Percentiles rank a stretch among this genome's conserved stretches.
phyloP scores from a whole-genome alignment of 37 sponge, comb jelly and placozoan species.

The Spongilla lacustris region DNA sequence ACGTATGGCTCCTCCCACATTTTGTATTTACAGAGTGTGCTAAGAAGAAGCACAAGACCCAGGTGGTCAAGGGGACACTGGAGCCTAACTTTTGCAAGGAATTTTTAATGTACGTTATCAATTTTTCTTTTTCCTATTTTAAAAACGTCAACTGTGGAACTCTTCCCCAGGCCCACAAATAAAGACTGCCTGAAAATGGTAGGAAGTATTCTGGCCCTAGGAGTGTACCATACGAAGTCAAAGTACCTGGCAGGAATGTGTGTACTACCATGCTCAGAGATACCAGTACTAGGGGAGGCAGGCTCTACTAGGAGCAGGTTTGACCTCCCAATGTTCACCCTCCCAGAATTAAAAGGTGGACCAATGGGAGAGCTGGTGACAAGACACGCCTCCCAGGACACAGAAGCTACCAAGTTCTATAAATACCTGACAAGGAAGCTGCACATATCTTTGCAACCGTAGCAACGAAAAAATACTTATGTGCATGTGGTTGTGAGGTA shows the following conservation, averaged over 20 bases:
- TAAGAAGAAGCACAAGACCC: slow-evolving; percentile 35
- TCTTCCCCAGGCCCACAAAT: background rate
- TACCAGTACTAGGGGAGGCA: background rate
- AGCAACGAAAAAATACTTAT: background rate
- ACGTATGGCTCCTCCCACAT: slow-evolving; percentile 18
- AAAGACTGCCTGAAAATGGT: background rate
- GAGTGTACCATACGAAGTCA: background rate
- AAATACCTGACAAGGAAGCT: background rate
- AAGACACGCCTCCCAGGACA: background rate
- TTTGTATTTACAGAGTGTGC: slow-evolving; percentile 10
- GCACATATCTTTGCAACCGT: background rate
- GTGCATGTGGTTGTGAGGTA: background rate
- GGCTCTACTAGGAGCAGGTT: background rate
- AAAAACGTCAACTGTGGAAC: too few species aligned
- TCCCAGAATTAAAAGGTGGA: background rate
- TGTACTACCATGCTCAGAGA: background rate
- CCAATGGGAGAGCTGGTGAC: background rate
- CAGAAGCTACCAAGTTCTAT: background rate
- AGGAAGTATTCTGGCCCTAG: background rate
- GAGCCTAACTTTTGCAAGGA: slow-evolving; percentile 52
- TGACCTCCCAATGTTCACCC: background rate
- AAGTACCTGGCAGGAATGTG: background rate
- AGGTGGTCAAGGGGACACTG: slow-evolving; percentile 30
- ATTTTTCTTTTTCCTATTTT: too few species aligned
- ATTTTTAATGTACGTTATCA: slow-evolving; percentile 44